These are phyloP conservation scores for Hemicrepidius hirtus DNA, from an alignment of 2,888 invertebrate genomes.

Conservation along the genomic window DNA sequence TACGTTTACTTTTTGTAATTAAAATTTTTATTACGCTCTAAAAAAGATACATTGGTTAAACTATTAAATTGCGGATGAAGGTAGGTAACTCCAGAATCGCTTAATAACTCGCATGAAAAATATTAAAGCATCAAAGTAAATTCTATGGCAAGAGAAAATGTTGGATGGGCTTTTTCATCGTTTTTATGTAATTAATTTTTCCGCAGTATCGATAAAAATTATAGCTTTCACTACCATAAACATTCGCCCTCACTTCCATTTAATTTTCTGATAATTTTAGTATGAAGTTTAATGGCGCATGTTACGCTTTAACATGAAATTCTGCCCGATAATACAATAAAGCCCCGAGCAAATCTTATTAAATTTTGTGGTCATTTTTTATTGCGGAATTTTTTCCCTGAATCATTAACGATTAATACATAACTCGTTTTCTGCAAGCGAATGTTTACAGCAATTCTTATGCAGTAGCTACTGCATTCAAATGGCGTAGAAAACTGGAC, in stretches of 20 bases:
- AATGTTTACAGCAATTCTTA: background rate
- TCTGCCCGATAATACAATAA: constrained; percentile 34
- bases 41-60: background rate
- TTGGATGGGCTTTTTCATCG: constrained; percentile 1
- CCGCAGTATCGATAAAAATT: constrained; percentile 46
- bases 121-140: constrained; percentile 3
- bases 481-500: constrained; percentile 39
- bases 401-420: constrained; percentile 9
- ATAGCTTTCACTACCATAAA: constrained; percentile 48
- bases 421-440: background rate
- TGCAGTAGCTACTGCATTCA: constrained; percentile 36
- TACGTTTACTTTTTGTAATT: no score
- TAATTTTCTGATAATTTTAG: constrained; percentile 51
- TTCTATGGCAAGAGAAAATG: background rate
- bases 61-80: no score
- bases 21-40: background rate
- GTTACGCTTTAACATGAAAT: constrained; percentile 49
- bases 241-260: constrained; percentile 47
- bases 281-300: constrained; percentile 51
- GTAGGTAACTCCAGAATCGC: background rate
- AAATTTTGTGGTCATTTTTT: constrained; percentile 32
- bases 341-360: constrained; percentile 36
- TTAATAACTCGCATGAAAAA: background rate
- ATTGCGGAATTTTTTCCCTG: constrained; percentile 1
- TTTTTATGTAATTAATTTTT: constrained; percentile 35